Evolutionary conservation across 2,888 invertebrate genomes (phyloP).

Genomic region (Mylabris sibirica): DNA sequence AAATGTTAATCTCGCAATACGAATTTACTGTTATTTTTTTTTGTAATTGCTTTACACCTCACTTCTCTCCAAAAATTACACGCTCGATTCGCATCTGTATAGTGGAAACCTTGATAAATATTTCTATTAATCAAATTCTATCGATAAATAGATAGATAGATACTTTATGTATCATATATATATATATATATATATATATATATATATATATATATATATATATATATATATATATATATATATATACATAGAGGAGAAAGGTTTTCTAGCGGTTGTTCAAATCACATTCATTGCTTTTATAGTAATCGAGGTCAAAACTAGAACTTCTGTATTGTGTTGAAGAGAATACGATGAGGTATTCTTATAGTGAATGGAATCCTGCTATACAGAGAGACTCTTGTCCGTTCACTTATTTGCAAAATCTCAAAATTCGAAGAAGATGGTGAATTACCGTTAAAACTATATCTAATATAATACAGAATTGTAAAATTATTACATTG

Average conservation of each 20-base stretch:
- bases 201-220: too few species aligned
- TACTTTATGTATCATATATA: too few species aligned
- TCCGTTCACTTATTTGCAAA: neutral
- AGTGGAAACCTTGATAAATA: neutral
- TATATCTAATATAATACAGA: too few species aligned
- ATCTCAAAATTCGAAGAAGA: neutral
- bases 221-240: too few species aligned
- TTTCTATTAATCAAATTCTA: neutral
- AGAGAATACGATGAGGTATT: neutral
- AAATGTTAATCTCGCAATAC: too few species aligned
- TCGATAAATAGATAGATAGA: neutral
- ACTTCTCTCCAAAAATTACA: neutral
- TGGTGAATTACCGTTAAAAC: too few species aligned
- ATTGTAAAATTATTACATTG: too few species aligned
- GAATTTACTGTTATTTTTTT: too few species aligned
- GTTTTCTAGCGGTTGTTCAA: conserved; percentile 9
- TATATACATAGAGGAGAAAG: conserved; percentile 9
- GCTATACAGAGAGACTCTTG: too few species aligned
- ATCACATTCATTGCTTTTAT: conserved; percentile 6
- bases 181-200: too few species aligned
- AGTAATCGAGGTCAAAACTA: conserved; percentile 7
- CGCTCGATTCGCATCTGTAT: neutral
- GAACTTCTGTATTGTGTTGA: neutral
- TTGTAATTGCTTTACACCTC: neutral
- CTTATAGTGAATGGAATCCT: neutral